Conservation (phyloP, 2,797 vertebrate genomes). For the Acipenser ruthenus region DNA sequence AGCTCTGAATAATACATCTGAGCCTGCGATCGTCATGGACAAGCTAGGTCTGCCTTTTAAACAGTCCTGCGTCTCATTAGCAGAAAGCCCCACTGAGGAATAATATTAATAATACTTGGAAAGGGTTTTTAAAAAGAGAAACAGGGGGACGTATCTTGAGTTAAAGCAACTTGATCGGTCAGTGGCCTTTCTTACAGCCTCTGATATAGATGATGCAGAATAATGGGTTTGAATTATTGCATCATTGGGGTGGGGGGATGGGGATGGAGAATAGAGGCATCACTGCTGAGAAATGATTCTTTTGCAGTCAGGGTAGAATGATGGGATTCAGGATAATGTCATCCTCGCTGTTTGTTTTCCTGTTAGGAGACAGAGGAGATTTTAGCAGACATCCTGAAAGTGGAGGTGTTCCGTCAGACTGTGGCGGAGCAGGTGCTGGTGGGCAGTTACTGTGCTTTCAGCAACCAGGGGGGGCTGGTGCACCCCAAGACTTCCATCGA, state of each 20-base stretch:
- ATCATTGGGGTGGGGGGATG: not conserved
- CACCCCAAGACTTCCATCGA: constrained; percentile 92
- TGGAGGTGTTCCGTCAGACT: constrained; percentile 96
- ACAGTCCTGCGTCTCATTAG: too few species aligned
- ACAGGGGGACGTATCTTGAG: too few species aligned
- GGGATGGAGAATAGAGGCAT: constrained; percentile 4
- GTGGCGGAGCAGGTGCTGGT: constrained; percentile 92
- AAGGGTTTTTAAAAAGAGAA: too few species aligned
- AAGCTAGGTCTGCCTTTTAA: too few species aligned
- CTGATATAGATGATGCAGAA: too few species aligned
- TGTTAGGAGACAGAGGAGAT: constrained; percentile 92
- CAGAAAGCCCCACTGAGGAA: too few species aligned
- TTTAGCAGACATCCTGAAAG: constrained; percentile 86
- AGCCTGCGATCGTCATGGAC: too few species aligned
- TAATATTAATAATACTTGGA: too few species aligned
- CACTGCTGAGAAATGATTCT: not conserved
- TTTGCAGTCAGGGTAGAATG: not conserved
- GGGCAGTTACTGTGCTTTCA: constrained; percentile 90
- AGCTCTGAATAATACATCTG: too few species aligned
- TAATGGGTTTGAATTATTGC: too few species aligned
- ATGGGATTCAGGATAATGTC: not conserved
- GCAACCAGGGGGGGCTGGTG: constrained; percentile 91
- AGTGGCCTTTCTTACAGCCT: too few species aligned
- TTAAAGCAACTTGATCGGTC: too few species aligned
- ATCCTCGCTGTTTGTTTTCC: not conserved